Evolutionary conservation across 2,888 invertebrate species (phyloP).

Genomic region (Drosophila parthenogenetica): DNA sequence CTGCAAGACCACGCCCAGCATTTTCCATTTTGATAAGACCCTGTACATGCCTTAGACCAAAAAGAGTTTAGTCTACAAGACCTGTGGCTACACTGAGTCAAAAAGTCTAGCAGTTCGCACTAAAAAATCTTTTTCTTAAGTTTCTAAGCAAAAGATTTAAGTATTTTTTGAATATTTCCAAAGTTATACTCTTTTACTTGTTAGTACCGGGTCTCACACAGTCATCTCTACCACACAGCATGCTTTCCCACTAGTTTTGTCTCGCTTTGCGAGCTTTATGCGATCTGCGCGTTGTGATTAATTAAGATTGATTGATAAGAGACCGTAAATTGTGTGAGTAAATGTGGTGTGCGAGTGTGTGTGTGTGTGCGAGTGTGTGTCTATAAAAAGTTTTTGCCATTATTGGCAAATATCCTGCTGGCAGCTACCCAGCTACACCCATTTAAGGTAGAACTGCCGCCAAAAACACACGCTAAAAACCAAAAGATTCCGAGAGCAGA

Average conservation of each 20-base stretch:
- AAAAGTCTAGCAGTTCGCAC: too few species aligned
- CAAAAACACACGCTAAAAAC: constrained; percentile 56
- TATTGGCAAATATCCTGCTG: constrained; percentile 80
- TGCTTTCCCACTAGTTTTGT: constrained; percentile 22
- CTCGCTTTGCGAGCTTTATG: constrained; percentile 57
- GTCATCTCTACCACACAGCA: background rate
- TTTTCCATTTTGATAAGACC: background rate
- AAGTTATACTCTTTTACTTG: too few species aligned
- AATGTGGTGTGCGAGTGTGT: constrained; percentile 26
- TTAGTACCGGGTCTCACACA: background rate
- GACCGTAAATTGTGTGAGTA: constrained; percentile 51
- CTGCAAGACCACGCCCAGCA: constrained; percentile 32
- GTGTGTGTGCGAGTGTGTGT: constrained; percentile 55
- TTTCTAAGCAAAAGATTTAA: too few species aligned
- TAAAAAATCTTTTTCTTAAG: too few species aligned
- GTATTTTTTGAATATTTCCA: too few species aligned
- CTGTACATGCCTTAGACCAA: too few species aligned
- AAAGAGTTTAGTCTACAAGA: too few species aligned
- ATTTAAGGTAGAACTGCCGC: constrained; percentile 53
- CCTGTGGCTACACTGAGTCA: too few species aligned
- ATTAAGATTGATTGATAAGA: constrained; percentile 85
- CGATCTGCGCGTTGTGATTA: constrained; percentile 83
- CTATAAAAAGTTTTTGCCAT: constrained; percentile 79
- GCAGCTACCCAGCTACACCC: constrained; percentile 57
- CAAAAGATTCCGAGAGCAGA: constrained; percentile 55